Evolutionary conservation across 1,140 invertebrate genomes (phyloP).

Genomic region (Leptestheria dahalacensis): DNA sequence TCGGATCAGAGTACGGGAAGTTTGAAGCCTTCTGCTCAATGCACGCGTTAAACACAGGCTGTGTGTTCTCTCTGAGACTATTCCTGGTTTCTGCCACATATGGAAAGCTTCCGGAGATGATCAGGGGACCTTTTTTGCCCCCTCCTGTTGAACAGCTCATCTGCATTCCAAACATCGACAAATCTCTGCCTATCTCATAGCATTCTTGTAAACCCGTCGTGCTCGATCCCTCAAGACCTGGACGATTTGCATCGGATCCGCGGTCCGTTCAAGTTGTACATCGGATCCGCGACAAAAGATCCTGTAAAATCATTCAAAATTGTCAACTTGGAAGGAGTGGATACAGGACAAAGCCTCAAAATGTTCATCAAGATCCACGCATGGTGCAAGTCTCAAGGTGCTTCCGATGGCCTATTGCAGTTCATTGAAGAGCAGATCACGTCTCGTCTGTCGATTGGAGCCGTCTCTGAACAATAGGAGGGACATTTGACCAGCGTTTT

Average conservation of each 20-base stretch:
- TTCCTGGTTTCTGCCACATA: background rate
- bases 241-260: background rate
- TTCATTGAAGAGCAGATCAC: background rate
- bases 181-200: background rate
- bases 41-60: background rate
- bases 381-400: background rate
- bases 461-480: background rate
- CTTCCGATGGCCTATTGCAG: background rate
- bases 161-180: background rate
- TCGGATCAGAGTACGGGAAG: background rate
- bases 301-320: background rate
- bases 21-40: background rate
- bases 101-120: background rate
- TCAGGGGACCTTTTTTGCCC: background rate
- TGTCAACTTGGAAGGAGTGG: background rate
- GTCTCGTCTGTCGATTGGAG: background rate
- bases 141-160: background rate
- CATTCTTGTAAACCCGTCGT: background rate
- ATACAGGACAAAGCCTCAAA: background rate
- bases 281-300: background rate
- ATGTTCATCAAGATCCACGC: background rate
- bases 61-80: background rate
- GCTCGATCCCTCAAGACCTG: background rate
- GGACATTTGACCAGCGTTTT: background rate
- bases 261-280: background rate